Evolutionary conservation across 2,113 vertebrate species (phyloP).

Genomic region (Eurystomus gularis): DNA sequence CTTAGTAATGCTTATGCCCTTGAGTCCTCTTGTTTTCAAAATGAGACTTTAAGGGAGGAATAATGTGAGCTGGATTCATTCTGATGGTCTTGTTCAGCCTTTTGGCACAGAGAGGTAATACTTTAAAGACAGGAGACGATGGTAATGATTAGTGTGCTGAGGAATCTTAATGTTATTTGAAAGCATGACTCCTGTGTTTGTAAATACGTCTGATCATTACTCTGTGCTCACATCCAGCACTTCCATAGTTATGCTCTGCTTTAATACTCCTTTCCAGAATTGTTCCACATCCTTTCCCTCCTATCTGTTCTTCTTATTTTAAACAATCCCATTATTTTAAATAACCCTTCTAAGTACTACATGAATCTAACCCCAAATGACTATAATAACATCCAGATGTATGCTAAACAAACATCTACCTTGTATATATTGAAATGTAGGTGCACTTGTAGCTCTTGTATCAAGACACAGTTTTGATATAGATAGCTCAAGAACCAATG

Average conservation of each 20-base stretch:
- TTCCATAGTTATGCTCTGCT: neutral
- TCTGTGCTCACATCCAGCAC: neutral
- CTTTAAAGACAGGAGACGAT: neutral
- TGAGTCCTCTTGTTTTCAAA: neutral
- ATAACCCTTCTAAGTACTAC: neutral
- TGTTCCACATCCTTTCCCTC: neutral
- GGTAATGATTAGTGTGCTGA: neutral
- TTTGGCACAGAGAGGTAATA: neutral
- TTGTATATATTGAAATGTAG: accelerated
- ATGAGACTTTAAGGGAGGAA: neutral
- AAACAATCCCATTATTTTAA: neutral
- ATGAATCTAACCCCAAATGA: neutral
- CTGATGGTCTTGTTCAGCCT: neutral
- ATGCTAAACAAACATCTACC: neutral
- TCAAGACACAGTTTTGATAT: neutral
- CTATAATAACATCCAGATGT: neutral
- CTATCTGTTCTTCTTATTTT: neutral
- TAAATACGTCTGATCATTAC: neutral
- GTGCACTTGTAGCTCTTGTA: neutral
- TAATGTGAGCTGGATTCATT: neutral
- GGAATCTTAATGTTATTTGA: neutral
- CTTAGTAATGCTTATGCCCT: neutral
- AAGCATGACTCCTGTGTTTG: neutral
- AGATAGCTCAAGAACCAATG: accelerated
- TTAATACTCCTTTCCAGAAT: neutral